Base-by-base conservation (phyloP, 2,113 vertebrate genomes). In the Syrrhaptes paradoxus region DNA sequence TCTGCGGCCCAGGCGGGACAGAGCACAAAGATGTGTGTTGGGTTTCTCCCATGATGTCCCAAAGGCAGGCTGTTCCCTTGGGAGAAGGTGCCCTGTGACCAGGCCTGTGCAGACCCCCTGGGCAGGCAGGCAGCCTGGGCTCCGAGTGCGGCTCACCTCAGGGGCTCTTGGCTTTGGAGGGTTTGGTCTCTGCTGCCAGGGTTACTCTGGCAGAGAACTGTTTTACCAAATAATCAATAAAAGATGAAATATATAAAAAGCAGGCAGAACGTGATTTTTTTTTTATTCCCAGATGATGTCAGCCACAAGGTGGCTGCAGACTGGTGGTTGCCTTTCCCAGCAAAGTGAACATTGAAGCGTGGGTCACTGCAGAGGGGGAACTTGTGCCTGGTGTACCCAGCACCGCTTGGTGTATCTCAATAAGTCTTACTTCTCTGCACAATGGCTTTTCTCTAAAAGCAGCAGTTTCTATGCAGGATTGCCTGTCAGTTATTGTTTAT, bases 1-100 rank as follows among this genome's bases (percentile, higher is more conserved):
- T 7, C 43, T 3, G 36, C 38, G 18, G 58, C 25, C 26, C 2
- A 25, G 29, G 24, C 14, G 4, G 20, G 2, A 2, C 8, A 11
- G 63, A 15, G 74, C 34, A 2, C 4, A 15, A 0, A 5, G 29
- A 0, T 2, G 54, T 5, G 5, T 1, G 6, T 10, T 4, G 10
- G 5, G 1, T 18, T 32, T 43, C 18, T 48, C 9, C 16, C 20
- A 3, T 16, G 54, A 6, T 24, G 46, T 10, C 16, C 19, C 20
- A 1, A 2, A 14, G 45, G 48, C 45, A 5, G 28, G 25, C 9
- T 16, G 32, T 19, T 46, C 19, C 16, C 51, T 12, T 17, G 1
- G 59, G 21, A 54, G 31, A 46, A 26, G 31, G 32, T 26, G 57
- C 12, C 15, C 6, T 3, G 20, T 8, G 41, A 13, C 12, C 9